A percentile compares a stretch with the other conserved stretches of the same genome.
These are phyloP conservation scores for Idaea straminata DNA, from an alignment of 2,888 invertebrate species.

Conservation along the genomic window DNA sequence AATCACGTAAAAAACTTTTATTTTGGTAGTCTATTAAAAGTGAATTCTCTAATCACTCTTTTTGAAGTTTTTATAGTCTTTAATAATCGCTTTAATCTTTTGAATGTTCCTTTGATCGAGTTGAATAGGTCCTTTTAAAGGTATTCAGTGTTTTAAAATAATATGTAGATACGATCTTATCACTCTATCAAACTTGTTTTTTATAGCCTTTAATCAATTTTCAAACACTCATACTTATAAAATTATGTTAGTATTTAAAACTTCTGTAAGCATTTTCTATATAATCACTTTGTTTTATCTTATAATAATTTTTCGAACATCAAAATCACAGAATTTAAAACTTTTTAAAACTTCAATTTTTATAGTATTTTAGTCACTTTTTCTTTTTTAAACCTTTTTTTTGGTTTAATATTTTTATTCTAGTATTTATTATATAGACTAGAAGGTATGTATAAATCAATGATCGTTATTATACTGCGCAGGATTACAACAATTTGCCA, in stretches of 20 bases:
- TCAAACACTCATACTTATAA: too few species aligned
- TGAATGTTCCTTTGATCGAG: too few species aligned
- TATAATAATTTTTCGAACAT: too few species aligned
- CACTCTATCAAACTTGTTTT: too few species aligned
- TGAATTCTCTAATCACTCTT: background rate
- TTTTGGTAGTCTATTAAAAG: too few species aligned
- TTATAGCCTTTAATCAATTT: too few species aligned
- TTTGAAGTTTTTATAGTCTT: background rate
- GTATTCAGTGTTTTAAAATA: too few species aligned
- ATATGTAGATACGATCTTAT: too few species aligned
- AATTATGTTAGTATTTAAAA: too few species aligned
- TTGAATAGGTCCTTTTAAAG: too few species aligned
- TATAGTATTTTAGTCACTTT: background rate
- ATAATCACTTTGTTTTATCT: background rate
- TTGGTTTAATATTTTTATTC: background rate
- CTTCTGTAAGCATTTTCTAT: too few species aligned
- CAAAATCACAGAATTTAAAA: background rate
- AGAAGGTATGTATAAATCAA: background rate
- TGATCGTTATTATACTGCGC: slow-evolving; percentile 2
- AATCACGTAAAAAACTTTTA: too few species aligned
- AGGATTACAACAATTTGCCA: slow-evolving; percentile 11
- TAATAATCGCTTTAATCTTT: background rate
- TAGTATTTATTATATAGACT: background rate
- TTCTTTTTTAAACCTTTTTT: background rate
- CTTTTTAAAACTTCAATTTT: background rate